Evolutionary conservation across 2,113 vertebrate species (phyloP).

Genomic region (Motacilla alba): DNA sequence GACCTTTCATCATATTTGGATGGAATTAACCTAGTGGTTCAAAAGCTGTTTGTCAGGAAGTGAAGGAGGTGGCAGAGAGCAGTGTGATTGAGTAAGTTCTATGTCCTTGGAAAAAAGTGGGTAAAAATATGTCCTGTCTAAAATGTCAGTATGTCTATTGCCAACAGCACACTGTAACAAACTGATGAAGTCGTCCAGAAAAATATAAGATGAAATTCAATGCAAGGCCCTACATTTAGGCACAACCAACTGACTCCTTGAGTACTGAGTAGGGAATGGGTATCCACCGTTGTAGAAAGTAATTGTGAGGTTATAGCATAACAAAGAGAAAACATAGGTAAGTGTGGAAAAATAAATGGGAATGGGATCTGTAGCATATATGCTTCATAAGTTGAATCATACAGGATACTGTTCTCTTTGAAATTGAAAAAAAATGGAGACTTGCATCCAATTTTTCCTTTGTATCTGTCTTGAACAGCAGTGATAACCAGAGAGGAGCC

Average conservation of each 20-base stretch:
- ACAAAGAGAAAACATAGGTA: background rate
- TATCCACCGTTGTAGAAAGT: background rate
- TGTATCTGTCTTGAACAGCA: background rate
- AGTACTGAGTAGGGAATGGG: background rate
- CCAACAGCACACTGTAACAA: background rate
- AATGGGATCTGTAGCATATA: background rate
- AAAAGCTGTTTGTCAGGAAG: background rate
- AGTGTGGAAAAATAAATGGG: background rate
- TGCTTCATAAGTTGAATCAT: background rate
- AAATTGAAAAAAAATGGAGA: background rate
- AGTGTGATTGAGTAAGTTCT: background rate
- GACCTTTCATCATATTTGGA: background rate
- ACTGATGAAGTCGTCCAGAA: background rate
- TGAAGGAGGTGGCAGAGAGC: background rate
- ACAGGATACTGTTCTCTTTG: background rate
- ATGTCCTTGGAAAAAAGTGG: background rate
- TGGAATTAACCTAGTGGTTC: background rate
- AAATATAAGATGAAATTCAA: background rate
- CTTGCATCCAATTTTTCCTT: background rate
- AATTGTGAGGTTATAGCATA: background rate
- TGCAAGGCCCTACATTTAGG: background rate
- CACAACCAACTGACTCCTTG: background rate
- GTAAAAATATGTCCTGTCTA: background rate
- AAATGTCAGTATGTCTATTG: background rate
- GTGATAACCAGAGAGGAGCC: background rate